Evolutionary conservation across 2,888 invertebrate species (phyloP).

Genomic region (Lasioglossum oenotherae): DNA sequence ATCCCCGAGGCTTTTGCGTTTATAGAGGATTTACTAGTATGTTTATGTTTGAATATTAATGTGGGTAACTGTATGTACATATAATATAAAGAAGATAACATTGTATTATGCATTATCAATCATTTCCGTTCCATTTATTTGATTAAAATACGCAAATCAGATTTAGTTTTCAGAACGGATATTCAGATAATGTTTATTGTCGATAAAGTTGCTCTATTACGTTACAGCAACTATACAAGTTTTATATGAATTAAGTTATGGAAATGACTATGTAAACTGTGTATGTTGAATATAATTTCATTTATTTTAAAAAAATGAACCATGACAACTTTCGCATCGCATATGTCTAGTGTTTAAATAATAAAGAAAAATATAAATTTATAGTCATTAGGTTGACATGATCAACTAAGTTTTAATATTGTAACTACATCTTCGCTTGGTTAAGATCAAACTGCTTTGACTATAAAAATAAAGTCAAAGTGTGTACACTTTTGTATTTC

Average conservation of each 20-base stretch:
- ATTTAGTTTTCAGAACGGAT: neutral
- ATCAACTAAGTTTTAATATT: slow-evolving; percentile 18
- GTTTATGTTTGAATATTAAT: no score
- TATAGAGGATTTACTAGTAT: no score
- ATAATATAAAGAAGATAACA: no score
- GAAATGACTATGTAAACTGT: slow-evolving; percentile 8
- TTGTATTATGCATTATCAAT: neutral
- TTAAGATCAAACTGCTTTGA: slow-evolving; percentile 22
- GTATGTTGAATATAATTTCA: slow-evolving; percentile 44
- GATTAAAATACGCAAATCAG: neutral
- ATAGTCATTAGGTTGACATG: slow-evolving; percentile 24
- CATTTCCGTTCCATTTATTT: neutral
- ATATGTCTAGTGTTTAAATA: slow-evolving; percentile 29
- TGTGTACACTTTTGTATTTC: slow-evolving; percentile 18
- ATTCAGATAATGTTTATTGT: neutral
- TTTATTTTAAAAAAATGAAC: slow-evolving; percentile 29
- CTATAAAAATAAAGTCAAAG: slow-evolving; percentile 39
- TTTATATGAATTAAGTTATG: neutral
- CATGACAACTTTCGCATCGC: slow-evolving; percentile 1
- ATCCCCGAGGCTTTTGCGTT: no score
- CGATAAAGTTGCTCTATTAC: neutral
- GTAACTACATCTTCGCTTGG: slow-evolving; percentile 8
- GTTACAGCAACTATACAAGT: neutral
- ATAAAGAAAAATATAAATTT: slow-evolving; percentile 28
- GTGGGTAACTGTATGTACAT: no score